Evolutionary conservation across 1,140 invertebrate species (phyloP).

Genomic region (Drosophila ficusphila): DNA sequence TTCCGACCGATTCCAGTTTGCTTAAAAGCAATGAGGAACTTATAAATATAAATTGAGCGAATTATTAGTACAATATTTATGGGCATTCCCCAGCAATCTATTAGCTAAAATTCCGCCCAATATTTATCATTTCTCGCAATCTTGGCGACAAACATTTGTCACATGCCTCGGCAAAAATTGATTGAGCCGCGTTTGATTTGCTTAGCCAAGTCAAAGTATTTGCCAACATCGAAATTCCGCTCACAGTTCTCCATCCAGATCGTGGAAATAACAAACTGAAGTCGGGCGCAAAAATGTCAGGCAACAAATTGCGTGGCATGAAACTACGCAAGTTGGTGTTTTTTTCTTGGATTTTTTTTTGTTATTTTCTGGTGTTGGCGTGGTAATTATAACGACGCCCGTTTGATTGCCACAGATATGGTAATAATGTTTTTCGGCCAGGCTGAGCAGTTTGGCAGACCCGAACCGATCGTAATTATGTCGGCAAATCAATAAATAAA

Average conservation of each 20-base stretch:
- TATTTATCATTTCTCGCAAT: constrained; percentile 17
- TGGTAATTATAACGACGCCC: constrained; percentile 71
- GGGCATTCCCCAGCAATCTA: constrained; percentile 13
- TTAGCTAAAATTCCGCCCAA: constrained; percentile 13
- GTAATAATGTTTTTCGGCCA: constrained; percentile 58
- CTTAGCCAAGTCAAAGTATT: constrained; percentile 55
- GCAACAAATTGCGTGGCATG: constrained; percentile 62
- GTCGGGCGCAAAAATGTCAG: constrained; percentile 53
- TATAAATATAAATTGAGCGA: neutral
- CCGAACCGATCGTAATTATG: constrained; percentile 59
- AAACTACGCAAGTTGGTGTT: constrained; percentile 31
- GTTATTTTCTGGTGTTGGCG: constrained; percentile 46
- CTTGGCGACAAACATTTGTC: constrained; percentile 34
- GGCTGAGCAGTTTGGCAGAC: constrained; percentile 11
- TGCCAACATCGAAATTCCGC: constrained; percentile 66
- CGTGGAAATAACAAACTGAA: constrained; percentile 34
- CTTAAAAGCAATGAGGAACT: neutral
- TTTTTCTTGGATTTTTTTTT: neutral
- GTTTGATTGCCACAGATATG: constrained; percentile 67
- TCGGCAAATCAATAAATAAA: constrained; percentile 73
- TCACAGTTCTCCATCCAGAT: constrained; percentile 55
- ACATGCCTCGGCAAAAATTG: constrained; percentile 35
- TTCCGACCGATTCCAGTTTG: too few relatives aligned
- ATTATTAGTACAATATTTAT: neutral
- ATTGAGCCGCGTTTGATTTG: constrained; percentile 68